Percentiles rank a stretch among this genome's conserved stretches.
Evolutionary conservation across 2,797 vertebrate species (phyloP).

Genomic region (Carapus acus): DNA sequence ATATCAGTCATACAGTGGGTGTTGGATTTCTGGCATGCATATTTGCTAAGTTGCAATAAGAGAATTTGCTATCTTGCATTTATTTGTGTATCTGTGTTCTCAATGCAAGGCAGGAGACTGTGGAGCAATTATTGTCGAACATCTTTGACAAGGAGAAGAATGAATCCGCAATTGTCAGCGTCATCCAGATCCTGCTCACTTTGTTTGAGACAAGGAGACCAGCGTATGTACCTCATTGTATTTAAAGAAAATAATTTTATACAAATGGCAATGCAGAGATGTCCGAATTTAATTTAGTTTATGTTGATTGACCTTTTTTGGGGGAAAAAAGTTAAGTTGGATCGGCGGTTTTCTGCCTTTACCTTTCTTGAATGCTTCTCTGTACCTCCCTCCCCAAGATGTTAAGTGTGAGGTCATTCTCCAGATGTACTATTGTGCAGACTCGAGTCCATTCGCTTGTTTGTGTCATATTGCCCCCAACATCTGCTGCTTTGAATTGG

Average conservation of each 20-base stretch:
- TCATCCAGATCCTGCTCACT: conserved; percentile 95
- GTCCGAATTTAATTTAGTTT: too few species aligned
- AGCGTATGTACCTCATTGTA: conserved; percentile 90
- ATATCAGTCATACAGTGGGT: background rate
- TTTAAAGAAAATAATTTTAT: background rate
- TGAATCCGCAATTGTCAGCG: conserved; percentile 95
- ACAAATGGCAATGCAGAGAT: too few species aligned
- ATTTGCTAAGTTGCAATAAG: background rate
- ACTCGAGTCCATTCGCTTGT: too few species aligned
- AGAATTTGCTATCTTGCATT: background rate
- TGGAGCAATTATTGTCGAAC: conserved; percentile 92
- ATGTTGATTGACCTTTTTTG: too few species aligned
- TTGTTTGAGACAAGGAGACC: conserved; percentile 95
- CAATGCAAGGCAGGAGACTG: conserved; percentile 85
- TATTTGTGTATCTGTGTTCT: conserved; percentile 5
- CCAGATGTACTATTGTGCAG: too few species aligned
- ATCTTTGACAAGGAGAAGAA: conserved; percentile 97
- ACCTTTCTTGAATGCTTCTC: too few species aligned
- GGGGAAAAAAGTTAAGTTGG: too few species aligned
- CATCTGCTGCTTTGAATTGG: too few species aligned
- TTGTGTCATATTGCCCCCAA: too few species aligned
- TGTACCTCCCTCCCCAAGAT: too few species aligned
- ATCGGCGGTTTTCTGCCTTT: too few species aligned
- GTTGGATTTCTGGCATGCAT: background rate
- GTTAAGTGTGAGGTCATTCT: too few species aligned